Conservation (phyloP, 2,888 invertebrate species). For the Agrotis ipsilon region DNA sequence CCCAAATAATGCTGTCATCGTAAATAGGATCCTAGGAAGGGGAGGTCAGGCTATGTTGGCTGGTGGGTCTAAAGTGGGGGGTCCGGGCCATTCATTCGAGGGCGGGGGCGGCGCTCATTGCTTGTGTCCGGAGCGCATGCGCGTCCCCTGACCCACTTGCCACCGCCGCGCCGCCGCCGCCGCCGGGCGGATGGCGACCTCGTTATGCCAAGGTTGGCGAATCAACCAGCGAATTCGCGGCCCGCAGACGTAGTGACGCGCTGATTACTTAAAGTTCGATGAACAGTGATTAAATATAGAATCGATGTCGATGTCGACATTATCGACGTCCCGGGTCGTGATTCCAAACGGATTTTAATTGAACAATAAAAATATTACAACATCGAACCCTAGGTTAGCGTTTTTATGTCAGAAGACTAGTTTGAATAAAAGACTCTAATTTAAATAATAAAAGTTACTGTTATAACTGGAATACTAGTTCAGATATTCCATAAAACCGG, state of each 20-base stretch:
- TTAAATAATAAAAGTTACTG: constrained; percentile 27
- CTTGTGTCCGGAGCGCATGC: constrained; percentile 87
- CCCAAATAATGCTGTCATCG: constrained; percentile 67
- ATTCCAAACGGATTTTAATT: constrained; percentile 40
- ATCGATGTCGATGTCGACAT: constrained; percentile 62
- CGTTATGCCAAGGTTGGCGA: constrained; percentile 88
- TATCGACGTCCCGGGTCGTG: constrained; percentile 47
- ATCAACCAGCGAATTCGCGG: constrained; percentile 84
- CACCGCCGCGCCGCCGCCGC: constrained; percentile 72
- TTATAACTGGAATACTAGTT: constrained; percentile 39
- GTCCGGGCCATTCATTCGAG: constrained; percentile 85
- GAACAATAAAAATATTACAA: constrained; percentile 38
- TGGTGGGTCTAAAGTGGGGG: constrained; percentile 73
- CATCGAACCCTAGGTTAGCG: constrained; percentile 32
- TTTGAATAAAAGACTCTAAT: constrained; percentile 7
- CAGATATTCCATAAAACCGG: constrained; percentile 44
- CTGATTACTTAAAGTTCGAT: constrained; percentile 71
- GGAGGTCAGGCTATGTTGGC: constrained; percentile 80
- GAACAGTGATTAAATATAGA: constrained; percentile 74
- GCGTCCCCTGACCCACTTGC: constrained; percentile 89
- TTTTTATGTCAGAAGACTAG: background rate
- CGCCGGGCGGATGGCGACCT: constrained; percentile 81
- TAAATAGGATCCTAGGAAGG: constrained; percentile 75
- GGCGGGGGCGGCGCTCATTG: constrained; percentile 89
- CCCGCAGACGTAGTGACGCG: constrained; percentile 86